Base-by-base conservation (phyloP, 2,888 invertebrate genomes). In the Drosophila trichaetosa region DNA sequence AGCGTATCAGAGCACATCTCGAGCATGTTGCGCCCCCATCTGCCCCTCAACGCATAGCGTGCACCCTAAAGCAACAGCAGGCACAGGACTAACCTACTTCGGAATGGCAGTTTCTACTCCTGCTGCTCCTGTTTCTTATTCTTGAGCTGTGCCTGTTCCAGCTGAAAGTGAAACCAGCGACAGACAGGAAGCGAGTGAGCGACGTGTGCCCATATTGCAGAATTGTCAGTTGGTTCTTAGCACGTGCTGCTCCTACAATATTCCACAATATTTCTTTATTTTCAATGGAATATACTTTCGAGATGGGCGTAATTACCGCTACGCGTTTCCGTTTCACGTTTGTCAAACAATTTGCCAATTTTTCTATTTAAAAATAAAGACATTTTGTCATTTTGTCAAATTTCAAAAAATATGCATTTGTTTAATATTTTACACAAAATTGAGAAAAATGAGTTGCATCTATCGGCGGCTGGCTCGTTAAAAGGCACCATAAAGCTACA, bases 361-460 rank as follows among this genome's bases (percentile, higher is more conserved):
- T 70, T 89, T 90, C 81, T 63, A 78, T 74, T 71, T 86, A 87
- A 90, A 90, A 88, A 86, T 86, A 90, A 80, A 86, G 85, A 89
- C 85, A 86, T 86, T 81, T 87, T 66, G 56, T 66, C 85, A 85
- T 85, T 77, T 86, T 67, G 57, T 59, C 76, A 62, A 69, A 72
- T 51, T 48, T 52, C 38, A 42, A 67, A 74, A 67, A 56, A 49
- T 62, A 63, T 69, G 29, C 46, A 46, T 46, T 46, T 46, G 46
- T 46, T 24, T 58, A 56, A 7, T 57, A 61, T 64, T 74, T 64
- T 61, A 57, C 78, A 76, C 27, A 51, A 69, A 72, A 68, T 24
- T 65, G 36, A 49, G 36, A 10, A 11, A 53, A 59, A 56, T 54
- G 61, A 40, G 40, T 40, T 10, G 29, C 27, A 57, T 57, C 57